Evolutionary conservation across 2,113 vertebrate genomes (phyloP).

Genomic region (Odocoileus hemionus): DNA sequence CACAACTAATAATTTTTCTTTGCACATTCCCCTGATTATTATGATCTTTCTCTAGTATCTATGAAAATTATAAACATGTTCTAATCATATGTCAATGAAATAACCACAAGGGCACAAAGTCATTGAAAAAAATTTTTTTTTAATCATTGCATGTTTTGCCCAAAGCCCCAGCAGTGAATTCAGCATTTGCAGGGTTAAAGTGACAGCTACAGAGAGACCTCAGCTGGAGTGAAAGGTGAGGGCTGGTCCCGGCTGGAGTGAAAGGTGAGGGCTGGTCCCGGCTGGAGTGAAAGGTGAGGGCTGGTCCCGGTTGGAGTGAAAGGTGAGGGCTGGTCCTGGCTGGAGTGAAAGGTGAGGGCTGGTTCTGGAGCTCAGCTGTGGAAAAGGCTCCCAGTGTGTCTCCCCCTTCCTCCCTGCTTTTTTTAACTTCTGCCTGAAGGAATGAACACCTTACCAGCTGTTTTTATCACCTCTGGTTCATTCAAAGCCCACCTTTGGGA

Average conservation of each 20-base stretch:
- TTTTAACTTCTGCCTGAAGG: background rate
- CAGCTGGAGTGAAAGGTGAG: too few relatives aligned
- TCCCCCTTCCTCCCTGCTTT: accelerated
- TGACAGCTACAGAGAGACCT: background rate
- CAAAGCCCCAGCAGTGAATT: background rate
- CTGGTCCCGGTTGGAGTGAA: too few relatives aligned
- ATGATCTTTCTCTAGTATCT: background rate
- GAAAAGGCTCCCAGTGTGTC: background rate
- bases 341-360: too few relatives aligned
- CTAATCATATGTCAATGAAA: background rate
- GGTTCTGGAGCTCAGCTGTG: too few relatives aligned
- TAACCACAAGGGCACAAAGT: background rate
- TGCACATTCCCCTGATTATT: background rate
- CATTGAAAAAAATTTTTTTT: background rate
- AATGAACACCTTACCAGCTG: background rate
- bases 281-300: too few relatives aligned
- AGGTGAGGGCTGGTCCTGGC: too few relatives aligned
- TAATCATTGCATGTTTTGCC: background rate
- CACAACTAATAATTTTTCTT: background rate
- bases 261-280: background rate
- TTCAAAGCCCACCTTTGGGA: background rate
- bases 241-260: too few relatives aligned
- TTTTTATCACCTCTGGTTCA: background rate
- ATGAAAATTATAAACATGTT: background rate
- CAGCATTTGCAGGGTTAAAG: background rate